Percentiles rank a stretch among this genome's conserved stretches.
Evolutionary conservation across 2,113 vertebrate species (phyloP).

Genomic region (Mormoops blainvillei): DNA sequence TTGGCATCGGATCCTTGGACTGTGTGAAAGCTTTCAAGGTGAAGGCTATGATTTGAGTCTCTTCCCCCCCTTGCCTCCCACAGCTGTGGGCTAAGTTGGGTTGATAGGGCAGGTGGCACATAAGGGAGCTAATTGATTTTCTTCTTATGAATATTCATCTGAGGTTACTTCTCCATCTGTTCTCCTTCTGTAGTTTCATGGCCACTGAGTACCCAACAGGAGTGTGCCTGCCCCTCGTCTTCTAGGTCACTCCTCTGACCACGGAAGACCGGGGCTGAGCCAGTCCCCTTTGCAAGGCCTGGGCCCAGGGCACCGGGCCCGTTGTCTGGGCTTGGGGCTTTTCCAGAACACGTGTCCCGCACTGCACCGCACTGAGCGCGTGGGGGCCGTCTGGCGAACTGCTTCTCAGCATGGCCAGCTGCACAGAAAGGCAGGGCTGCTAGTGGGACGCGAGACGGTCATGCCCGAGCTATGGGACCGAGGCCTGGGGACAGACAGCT

Average conservation of each 20-base stretch:
- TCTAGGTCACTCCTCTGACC: background rate
- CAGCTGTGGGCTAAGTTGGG: conserved; percentile 29
- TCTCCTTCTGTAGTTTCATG: conserved; percentile 28
- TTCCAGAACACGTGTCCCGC: conserved; percentile 66
- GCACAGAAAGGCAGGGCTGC: conserved; percentile 51
- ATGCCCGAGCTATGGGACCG: background rate
- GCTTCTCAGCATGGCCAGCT: conserved; percentile 60
- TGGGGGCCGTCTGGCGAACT: conserved; percentile 53
- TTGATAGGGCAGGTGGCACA: conserved; percentile 55
- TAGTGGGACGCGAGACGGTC: background rate
- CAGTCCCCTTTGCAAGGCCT: conserved; percentile 44
- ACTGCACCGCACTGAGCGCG: conserved; percentile 61
- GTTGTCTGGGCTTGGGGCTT: conserved; percentile 27
- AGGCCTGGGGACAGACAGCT: background rate
- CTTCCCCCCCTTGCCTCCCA: background rate
- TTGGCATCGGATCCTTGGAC: background rate
- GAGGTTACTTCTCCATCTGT: conserved; percentile 36
- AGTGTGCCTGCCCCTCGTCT: background rate
- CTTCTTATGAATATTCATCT: conserved; percentile 54
- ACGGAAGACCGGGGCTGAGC: background rate
- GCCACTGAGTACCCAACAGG: background rate
- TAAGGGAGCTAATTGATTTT: conserved; percentile 62
- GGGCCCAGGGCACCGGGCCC: conserved; percentile 19
- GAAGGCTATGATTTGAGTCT: background rate
- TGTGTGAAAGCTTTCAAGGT: background rate